A percentile compares a stretch with the other conserved stretches of the same genome.
Conservation (phyloP, 2,888 invertebrate genomes). For the Ptilodon capucinus region DNA sequence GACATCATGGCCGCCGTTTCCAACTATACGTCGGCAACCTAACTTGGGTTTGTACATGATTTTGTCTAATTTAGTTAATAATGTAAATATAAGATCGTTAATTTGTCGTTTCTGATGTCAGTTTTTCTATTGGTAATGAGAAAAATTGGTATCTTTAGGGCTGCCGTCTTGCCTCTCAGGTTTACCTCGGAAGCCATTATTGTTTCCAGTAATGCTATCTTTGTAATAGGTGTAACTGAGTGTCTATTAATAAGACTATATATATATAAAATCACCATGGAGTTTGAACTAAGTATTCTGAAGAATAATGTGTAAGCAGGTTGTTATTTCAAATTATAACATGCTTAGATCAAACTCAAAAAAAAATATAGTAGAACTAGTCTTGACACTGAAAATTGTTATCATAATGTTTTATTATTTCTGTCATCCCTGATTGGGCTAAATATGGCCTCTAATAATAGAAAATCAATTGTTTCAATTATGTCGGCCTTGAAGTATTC, state of each 20-base stretch:
- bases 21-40: conserved; percentile 99
- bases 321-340: not conserved
- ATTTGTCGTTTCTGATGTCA: conserved; percentile 48
- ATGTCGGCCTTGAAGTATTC: no score
- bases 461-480: no score
- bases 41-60: conserved; percentile 93
- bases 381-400: not conserved
- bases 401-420: no score
- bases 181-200: conserved; percentile 15
- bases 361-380: not conserved
- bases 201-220: not conserved
- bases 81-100: conserved; percentile 65
- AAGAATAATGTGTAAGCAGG: not conserved
- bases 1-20: conserved; percentile 90
- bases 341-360: conserved; percentile 25
- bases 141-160: conserved; percentile 33
- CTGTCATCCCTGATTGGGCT: no score
- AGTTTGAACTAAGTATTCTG: conserved; percentile 33
- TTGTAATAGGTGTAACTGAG: not conserved
- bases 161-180: conserved; percentile 32
- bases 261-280: conserved; percentile 1
- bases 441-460: no score
- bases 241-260: not conserved
- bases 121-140: conserved; percentile 40
- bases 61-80: conserved; percentile 63